Evolutionary conservation across 2,888 invertebrate genomes (phyloP).

Genomic region (Disparrhopalites patrizii): DNA sequence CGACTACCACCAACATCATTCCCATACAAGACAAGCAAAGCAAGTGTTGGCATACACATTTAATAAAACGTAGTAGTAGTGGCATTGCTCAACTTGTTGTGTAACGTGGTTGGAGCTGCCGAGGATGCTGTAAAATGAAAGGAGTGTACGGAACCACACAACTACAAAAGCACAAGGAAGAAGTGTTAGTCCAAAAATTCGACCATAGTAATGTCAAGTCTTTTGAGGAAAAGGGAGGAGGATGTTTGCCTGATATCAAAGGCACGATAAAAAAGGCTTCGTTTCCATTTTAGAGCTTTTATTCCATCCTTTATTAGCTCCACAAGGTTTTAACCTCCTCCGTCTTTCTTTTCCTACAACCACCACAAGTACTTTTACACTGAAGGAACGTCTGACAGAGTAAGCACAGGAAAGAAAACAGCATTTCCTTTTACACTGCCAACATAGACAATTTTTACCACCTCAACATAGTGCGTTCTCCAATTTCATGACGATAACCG

Average conservation of each 20-base stretch:
- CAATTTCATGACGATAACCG: constrained; percentile 1
- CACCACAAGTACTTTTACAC: constrained; percentile 1
- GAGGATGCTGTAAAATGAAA: too few species aligned
- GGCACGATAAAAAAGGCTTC: constrained; percentile 5
- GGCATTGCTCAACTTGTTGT: neutral
- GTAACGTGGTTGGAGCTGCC: too few species aligned
- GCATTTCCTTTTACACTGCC: neutral
- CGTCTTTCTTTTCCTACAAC: too few species aligned
- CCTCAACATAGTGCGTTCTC: constrained; percentile 5
- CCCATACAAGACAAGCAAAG: neutral
- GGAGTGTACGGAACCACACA: too few species aligned
- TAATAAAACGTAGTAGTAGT: too few species aligned
- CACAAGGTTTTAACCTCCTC: neutral
- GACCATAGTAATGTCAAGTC: too few species aligned
- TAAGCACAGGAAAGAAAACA: too few species aligned
- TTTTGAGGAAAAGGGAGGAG: neutral
- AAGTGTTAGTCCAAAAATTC: too few species aligned
- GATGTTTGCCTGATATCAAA: constrained; percentile 4
- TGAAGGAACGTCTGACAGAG: too few species aligned
- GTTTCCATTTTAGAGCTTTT: constrained; percentile 7
- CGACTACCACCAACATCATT: neutral
- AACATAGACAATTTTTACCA: neutral
- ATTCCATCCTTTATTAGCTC: constrained; percentile 2
- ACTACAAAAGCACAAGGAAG: too few species aligned
- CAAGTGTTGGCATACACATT: too few species aligned